Percentiles rank a stretch among this genome's conserved stretches.
Evolutionary conservation across 2,113 vertebrate species (phyloP).

Genomic region (Neogale vison): DNA sequence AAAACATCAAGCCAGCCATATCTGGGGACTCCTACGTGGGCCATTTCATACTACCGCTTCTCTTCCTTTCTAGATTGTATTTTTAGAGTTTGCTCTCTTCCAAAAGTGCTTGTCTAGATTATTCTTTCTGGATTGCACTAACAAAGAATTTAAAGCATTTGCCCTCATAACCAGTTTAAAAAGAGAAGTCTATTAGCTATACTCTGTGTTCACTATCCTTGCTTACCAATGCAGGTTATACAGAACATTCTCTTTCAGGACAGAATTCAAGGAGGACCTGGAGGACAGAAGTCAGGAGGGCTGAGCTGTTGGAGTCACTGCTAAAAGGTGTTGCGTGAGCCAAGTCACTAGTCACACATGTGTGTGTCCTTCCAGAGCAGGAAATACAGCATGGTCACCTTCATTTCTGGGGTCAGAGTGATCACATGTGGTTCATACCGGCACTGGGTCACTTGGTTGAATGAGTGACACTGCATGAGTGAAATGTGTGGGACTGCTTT

Average conservation of each 20-base stretch:
- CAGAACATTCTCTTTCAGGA: background rate
- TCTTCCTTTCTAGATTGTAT: background rate
- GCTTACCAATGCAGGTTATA: background rate
- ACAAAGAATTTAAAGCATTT: background rate
- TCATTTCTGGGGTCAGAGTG: background rate
- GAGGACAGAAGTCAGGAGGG: background rate
- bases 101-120: background rate
- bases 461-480: background rate
- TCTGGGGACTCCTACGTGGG: background rate
- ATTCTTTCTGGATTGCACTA: background rate
- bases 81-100: slow-evolving; percentile 1
- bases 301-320: background rate
- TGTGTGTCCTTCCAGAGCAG: background rate
- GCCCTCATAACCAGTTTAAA: background rate
- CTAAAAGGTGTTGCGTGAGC: background rate
- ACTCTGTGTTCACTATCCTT: background rate
- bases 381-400: background rate
- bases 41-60: background rate
- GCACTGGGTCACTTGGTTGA: background rate
- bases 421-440: accelerated
- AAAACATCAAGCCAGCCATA: background rate
- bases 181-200: background rate
- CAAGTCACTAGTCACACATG: background rate
- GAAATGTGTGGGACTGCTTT: background rate
- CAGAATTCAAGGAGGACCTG: background rate